Base-by-base conservation (phyloP, 1,140 invertebrate species). In the Leguminivora glycinivorella region DNA sequence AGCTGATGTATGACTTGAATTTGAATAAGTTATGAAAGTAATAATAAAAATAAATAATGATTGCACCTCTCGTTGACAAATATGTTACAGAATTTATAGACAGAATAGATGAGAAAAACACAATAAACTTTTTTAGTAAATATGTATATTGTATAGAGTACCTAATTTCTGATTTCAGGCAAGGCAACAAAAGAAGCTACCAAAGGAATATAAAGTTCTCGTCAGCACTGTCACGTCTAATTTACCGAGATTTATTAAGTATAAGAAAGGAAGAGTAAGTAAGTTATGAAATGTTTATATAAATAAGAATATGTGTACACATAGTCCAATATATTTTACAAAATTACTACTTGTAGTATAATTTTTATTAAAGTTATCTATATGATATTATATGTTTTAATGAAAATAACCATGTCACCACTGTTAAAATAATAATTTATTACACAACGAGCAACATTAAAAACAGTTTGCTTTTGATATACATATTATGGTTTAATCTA, bases 211-310 rank as follows among this genome's bases (percentile, higher is more conserved):
- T 78, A 92, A 93, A 67, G 92, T 93, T 1, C 90, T 96, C 6
- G 93, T 96, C 9, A 93, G 92, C 24, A 96, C 95, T 14, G 95
- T 95, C 0, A 93, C 92, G 72, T 92, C 92, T 3, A 96, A 96
- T 84, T 88, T 96, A 72, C 88, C 92, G 5, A 93, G 95, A 72
- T 96, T 96, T 88, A 94, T 96, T 69, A 94, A 94, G 71, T 96
- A 96, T 84, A 95, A 88, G 71, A 92, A 81, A 72, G 78, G 77
- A 68, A 79, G 87, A 78, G 38, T 92, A 67, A 83, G 72, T 77
- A 85, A 78, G 47, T 82, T 85, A 67, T 79, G 81, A 79, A 67
- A 71, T 66, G n/a, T 34, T 69, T 63, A 63, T 72, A 67, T 60
- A 29, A 4, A 24, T 29, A 34, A 25, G 1, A 47, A 26, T 29